phyloP scores from a whole-genome alignment of 2,888 invertebrate genomes.

The Polyommatus iphigenia region DNA sequence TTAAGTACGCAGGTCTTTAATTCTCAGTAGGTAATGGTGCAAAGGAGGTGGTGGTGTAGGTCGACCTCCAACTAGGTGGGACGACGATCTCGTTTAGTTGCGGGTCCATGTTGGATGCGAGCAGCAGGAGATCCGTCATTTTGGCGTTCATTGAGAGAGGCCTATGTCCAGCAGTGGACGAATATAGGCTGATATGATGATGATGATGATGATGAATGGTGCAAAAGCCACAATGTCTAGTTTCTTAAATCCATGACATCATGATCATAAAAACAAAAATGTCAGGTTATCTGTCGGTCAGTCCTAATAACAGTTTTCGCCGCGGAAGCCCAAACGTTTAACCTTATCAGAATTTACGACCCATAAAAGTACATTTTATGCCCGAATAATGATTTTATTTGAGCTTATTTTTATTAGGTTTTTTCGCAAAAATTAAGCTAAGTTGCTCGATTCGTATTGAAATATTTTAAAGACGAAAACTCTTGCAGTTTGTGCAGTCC shows the following conservation, averaged over 20 bases:
- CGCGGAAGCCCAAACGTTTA: constrained; percentile 4
- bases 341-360: constrained; percentile 6
- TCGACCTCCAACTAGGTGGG: too few species aligned
- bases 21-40: background rate
- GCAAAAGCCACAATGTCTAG: background rate
- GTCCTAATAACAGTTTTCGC: background rate
- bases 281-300: constrained; percentile 7
- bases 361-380: constrained; percentile 14
- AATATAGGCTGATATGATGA: too few species aligned
- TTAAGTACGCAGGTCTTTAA: background rate
- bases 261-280: constrained; percentile 1
- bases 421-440: background rate
- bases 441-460: background rate
- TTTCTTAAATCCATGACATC: background rate
- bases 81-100: too few species aligned
- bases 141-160: too few species aligned
- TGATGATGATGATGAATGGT: background rate
- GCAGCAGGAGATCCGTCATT: too few species aligned
- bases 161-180: too few species aligned
- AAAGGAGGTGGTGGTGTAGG: too few species aligned
- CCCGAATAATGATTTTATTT: constrained; percentile 8
- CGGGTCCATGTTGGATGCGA: too few species aligned
- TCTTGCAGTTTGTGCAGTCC: too few species aligned
- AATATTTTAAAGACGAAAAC: background rate
- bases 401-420: background rate